These are phyloP conservation scores for Rhegmatorhina hoffmannsi DNA, from an alignment of 2,113 vertebrate genomes.

Conservation along the genomic window DNA sequence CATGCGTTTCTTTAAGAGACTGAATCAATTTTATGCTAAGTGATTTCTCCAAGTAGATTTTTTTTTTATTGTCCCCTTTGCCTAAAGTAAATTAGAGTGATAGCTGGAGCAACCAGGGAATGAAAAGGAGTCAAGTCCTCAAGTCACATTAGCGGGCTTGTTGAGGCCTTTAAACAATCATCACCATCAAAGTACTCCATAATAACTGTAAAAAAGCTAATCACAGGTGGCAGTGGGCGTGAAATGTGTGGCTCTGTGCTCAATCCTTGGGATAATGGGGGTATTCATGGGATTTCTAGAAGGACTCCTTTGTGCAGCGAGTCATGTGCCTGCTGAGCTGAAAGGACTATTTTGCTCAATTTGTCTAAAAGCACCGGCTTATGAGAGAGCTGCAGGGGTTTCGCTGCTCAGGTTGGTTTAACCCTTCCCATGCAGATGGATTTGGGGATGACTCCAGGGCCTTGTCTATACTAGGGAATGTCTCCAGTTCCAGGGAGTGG, in stretches of 20 bases:
- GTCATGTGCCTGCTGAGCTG: slow-evolving; percentile 75
- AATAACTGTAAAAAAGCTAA: slow-evolving; percentile 81
- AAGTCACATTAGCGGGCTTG: slow-evolving; percentile 71
- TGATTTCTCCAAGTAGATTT: slow-evolving; percentile 35
- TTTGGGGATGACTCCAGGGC: background rate
- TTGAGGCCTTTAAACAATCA: slow-evolving; percentile 78
- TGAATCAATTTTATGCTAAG: slow-evolving; percentile 54
- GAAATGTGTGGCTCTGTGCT: slow-evolving; percentile 76
- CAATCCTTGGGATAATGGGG: slow-evolving; percentile 77
- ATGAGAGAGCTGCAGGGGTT: slow-evolving; percentile 80
- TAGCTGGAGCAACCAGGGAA: slow-evolving; percentile 59
- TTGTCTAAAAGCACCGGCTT: slow-evolving; percentile 83
- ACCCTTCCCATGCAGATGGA: slow-evolving; percentile 40
- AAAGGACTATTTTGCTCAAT: slow-evolving; percentile 83
- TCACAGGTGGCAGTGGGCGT: slow-evolving; percentile 82
- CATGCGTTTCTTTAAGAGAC: slow-evolving; percentile 29
- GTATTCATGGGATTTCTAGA: slow-evolving; percentile 75
- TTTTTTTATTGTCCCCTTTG: slow-evolving; percentile 50
- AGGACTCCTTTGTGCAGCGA: slow-evolving; percentile 75
- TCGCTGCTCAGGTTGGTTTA: slow-evolving; percentile 79
- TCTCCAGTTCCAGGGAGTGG: background rate
- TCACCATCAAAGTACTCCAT: slow-evolving; percentile 74
- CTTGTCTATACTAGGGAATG: background rate
- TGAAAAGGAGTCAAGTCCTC: slow-evolving; percentile 71
- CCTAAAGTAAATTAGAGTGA: slow-evolving; percentile 73